These are phyloP conservation scores for Acleris emargana DNA, from an alignment of 2,888 invertebrate genomes.

Conservation along the genomic window DNA sequence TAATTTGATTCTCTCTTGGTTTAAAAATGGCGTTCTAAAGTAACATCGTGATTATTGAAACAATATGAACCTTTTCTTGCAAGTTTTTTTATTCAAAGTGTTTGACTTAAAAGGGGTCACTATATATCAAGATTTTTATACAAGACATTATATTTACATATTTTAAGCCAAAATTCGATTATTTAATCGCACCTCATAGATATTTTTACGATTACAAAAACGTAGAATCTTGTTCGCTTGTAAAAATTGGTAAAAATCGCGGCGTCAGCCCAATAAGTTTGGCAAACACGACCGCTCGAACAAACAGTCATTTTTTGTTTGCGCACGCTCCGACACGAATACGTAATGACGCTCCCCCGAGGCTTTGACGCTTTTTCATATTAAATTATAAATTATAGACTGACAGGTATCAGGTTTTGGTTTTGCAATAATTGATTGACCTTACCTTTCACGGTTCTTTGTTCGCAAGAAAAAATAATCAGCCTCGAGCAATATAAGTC, in stretches of 20 bases:
- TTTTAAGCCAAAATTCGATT: too few relatives aligned
- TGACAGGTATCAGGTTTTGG: slow-evolving; percentile 20
- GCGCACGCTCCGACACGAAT: slow-evolving; percentile 30
- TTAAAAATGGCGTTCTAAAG: slow-evolving; percentile 24
- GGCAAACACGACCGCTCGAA: slow-evolving; percentile 15
- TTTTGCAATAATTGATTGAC: slow-evolving; percentile 14
- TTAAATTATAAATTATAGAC: slow-evolving; percentile 33
- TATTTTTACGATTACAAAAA: neutral
- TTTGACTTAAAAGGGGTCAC: too few relatives aligned
- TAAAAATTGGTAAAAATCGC: slow-evolving; percentile 27
- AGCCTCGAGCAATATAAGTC: too few relatives aligned
- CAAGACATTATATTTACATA: too few relatives aligned
- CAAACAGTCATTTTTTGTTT: slow-evolving; percentile 37
- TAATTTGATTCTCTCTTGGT: slow-evolving; percentile 29
- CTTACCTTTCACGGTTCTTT: neutral
- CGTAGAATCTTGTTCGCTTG: neutral
- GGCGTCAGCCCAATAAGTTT: slow-evolving; percentile 13
- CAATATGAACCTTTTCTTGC: slow-evolving; percentile 13
- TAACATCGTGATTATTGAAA: slow-evolving; percentile 14
- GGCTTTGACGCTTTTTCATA: slow-evolving; percentile 19
- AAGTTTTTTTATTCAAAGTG: neutral
- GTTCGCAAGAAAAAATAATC: neutral
- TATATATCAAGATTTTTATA: too few relatives aligned
- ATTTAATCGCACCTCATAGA: neutral
- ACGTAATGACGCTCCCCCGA: slow-evolving; percentile 32